Percentiles rank a stretch among this genome's conserved stretches.
phyloP scores from a whole-genome alignment of 2,113 vertebrate genomes.

The Scomber scombrus region DNA sequence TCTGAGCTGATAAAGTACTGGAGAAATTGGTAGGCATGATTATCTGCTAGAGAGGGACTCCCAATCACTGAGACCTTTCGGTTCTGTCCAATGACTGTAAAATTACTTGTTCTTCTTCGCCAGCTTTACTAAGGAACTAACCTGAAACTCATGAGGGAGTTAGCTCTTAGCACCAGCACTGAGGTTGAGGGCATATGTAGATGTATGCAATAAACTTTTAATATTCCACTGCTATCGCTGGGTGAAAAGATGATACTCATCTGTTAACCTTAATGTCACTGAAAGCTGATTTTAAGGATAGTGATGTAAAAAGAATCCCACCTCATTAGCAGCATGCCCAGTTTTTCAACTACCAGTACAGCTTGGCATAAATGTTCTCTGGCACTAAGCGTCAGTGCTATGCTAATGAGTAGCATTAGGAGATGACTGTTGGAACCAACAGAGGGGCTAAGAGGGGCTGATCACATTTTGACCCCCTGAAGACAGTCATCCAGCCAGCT shows the following conservation, averaged over 20 bases:
- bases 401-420: slow-evolving; percentile 69
- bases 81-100: slow-evolving; percentile 68
- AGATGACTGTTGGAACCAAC: slow-evolving; percentile 59
- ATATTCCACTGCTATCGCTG: slow-evolving; percentile 4
- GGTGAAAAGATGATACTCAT: slow-evolving; percentile 28
- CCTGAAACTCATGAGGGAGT: slow-evolving; percentile 41
- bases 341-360: slow-evolving; percentile 30
- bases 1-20: slow-evolving; percentile 72
- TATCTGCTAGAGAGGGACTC: slow-evolving; percentile 53
- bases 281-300: slow-evolving; percentile 27
- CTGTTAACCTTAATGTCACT: slow-evolving; percentile 28
- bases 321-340: slow-evolving; percentile 27
- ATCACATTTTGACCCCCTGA: slow-evolving; percentile 54
- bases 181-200: slow-evolving; percentile 34
- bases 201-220: slow-evolving; percentile 26
- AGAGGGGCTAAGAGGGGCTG: slow-evolving; percentile 52
- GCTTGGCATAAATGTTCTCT: slow-evolving; percentile 32
- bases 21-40: slow-evolving; percentile 62
- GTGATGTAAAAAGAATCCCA: slow-evolving; percentile 37
- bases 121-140: slow-evolving; percentile 50
- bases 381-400: slow-evolving; percentile 47
- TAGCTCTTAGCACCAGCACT: slow-evolving; percentile 9
- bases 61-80: slow-evolving; percentile 64
- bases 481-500: slow-evolving; percentile 60
- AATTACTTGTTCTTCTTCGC: slow-evolving; percentile 52